Evolutionary conservation across 2,888 invertebrate genomes (phyloP).

Genomic region (Eupithecia pulchellata): DNA sequence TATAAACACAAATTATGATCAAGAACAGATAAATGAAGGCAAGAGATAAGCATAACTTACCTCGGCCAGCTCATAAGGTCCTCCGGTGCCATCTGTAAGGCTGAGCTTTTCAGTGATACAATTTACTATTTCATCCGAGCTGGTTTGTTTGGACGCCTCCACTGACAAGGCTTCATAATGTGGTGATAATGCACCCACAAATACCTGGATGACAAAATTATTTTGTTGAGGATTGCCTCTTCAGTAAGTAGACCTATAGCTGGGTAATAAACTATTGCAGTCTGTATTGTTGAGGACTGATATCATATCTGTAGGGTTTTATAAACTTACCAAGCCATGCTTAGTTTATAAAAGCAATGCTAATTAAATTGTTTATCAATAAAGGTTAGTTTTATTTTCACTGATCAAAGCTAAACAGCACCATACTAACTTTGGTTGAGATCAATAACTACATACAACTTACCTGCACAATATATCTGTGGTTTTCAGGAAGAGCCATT

Average conservation of each 20-base stretch:
- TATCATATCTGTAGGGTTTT: background rate
- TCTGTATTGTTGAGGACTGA: background rate
- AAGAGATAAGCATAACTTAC: slow-evolving; percentile 56
- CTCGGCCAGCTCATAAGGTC: slow-evolving; percentile 93
- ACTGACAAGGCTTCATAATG: slow-evolving; percentile 96
- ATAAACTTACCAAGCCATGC: background rate
- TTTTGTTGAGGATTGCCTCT: background rate
- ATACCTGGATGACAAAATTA: slow-evolving; percentile 86
- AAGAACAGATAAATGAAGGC: background rate
- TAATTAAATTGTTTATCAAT: background rate
- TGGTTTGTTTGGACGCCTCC: slow-evolving; percentile 96
- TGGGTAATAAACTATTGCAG: background rate
- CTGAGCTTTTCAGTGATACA: slow-evolving; percentile 91
- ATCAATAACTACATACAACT: slow-evolving; percentile 46
- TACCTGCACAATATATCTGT: slow-evolving; percentile 92
- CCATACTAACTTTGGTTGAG: background rate
- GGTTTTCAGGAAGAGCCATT: slow-evolving; percentile 87
- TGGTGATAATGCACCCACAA: slow-evolving; percentile 94
- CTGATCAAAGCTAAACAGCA: background rate
- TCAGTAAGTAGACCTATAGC: background rate
- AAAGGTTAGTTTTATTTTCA: background rate
- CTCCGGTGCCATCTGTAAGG: slow-evolving; percentile 81
- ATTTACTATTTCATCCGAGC: slow-evolving; percentile 95
- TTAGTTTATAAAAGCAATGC: background rate
- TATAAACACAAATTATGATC: background rate